phyloP scores from a whole-genome alignment of 2,888 invertebrate genomes.

The Netelia virgata region DNA sequence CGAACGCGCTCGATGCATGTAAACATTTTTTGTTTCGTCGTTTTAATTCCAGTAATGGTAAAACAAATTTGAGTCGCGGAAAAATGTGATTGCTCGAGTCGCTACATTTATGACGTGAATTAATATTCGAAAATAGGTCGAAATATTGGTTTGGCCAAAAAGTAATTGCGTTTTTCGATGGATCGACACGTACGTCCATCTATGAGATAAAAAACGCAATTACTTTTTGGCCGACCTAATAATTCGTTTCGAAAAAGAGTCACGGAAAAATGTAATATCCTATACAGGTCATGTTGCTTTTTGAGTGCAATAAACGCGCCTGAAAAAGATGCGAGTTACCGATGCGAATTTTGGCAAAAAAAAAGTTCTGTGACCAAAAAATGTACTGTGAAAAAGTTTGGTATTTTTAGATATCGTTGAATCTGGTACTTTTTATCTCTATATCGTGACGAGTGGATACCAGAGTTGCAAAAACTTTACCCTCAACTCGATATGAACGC shows the following conservation, averaged over 20 bases:
- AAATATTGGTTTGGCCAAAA: no score
- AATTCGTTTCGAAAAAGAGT: no score
- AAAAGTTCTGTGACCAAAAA: background rate
- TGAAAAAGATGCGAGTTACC: background rate
- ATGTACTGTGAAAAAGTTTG: background rate
- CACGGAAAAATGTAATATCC: no score
- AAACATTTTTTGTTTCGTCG: background rate
- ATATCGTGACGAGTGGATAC: no score
- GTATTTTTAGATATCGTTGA: background rate
- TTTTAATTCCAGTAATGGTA: background rate
- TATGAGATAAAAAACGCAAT: background rate
- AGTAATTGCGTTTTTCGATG: no score
- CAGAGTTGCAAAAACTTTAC: background rate
- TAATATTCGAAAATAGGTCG: background rate
- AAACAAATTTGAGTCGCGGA: background rate
- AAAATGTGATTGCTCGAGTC: background rate
- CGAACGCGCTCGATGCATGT: background rate
- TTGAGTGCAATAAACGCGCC: no score
- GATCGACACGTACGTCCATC: background rate
- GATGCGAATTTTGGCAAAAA: background rate
- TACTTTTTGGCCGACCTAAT: background rate
- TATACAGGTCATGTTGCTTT: no score
- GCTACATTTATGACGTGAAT: background rate
- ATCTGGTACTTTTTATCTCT: background rate
- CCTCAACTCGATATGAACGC: background rate